These are phyloP conservation scores for Drosophila meridiana DNA, from an alignment of 2,888 invertebrate species.

Conservation along the genomic window DNA sequence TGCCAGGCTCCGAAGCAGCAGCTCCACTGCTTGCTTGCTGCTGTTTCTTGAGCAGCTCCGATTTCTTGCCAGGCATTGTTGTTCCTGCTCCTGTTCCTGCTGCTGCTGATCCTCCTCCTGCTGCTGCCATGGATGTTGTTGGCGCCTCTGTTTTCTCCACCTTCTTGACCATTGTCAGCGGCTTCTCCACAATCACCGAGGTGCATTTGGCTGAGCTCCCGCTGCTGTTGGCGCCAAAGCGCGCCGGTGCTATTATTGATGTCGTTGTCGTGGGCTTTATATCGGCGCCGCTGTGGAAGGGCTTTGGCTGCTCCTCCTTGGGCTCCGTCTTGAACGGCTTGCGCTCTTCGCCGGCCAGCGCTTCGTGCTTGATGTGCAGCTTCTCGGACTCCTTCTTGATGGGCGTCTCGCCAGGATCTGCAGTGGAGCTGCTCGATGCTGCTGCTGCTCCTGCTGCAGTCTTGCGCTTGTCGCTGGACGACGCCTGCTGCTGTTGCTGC, in stretches of 20 bases:
- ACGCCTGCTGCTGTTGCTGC: slow-evolving; percentile 19
- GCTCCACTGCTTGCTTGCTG: slow-evolving; percentile 5
- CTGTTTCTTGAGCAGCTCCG: slow-evolving; percentile 35
- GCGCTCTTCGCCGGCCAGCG: slow-evolving; percentile 27
- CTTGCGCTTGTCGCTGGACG: slow-evolving; percentile 65
- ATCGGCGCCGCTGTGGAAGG: slow-evolving; percentile 43
- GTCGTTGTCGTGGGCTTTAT: slow-evolving; percentile 47
- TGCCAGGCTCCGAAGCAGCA: slow-evolving; percentile 28
- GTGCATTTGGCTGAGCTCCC: slow-evolving; percentile 60
- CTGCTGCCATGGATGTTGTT: slow-evolving; percentile 8
- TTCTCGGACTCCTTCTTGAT: slow-evolving; percentile 47
- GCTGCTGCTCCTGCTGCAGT: slow-evolving; percentile 30
- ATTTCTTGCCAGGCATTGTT: slow-evolving; percentile 33
- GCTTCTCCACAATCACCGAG: slow-evolving; percentile 81
- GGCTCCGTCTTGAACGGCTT: slow-evolving; percentile 43
- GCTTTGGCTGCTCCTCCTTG: slow-evolving; percentile 59
- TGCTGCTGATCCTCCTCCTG: not conserved
- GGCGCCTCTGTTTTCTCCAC: slow-evolving; percentile 15
- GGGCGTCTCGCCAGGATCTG: slow-evolving; percentile 54
- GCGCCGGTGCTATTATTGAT: slow-evolving; percentile 61
- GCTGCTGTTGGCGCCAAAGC: slow-evolving; percentile 48
- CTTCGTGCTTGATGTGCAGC: slow-evolving; percentile 24
- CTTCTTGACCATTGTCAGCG: slow-evolving; percentile 52
- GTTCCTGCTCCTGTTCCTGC: not conserved
- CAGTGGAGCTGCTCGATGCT: slow-evolving; percentile 30